Evolutionary conservation across 2,888 invertebrate species (phyloP).

Genomic region (Hipparchia sbordonii): DNA sequence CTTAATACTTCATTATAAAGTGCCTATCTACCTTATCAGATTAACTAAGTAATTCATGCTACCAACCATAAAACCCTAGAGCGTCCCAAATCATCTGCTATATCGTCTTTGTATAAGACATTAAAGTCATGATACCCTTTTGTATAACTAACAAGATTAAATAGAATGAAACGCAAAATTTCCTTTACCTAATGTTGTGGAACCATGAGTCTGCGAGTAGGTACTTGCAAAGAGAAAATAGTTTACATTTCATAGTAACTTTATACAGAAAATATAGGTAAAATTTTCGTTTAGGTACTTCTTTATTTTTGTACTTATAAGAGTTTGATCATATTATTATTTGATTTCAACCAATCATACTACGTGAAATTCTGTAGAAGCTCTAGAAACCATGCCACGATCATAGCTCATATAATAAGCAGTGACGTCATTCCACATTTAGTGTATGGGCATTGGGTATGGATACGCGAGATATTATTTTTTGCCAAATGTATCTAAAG

Average conservation of each 20-base stretch:
- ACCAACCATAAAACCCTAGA: neutral
- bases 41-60: neutral
- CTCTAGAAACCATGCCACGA: too few species aligned
- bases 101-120: conserved; percentile 10
- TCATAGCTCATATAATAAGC: too few species aligned
- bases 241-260: neutral
- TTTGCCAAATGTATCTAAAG: too few species aligned
- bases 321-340: too few species aligned
- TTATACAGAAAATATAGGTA: neutral
- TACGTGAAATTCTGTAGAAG: too few species aligned
- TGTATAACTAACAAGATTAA: conserved; percentile 16
- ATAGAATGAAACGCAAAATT: conserved; percentile 20
- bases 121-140: conserved; percentile 13
- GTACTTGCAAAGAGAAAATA: neutral
- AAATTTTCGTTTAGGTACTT: too few species aligned
- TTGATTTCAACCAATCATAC: too few species aligned
- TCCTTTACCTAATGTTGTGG: conserved; percentile 19
- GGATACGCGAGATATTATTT: too few species aligned
- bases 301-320: too few species aligned
- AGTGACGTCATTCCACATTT: too few species aligned
- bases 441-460: too few species aligned
- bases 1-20: neutral
- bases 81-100: neutral
- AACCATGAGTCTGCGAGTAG: conserved; percentile 6
- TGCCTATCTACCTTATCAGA: neutral